Evolutionary conservation across 2,113 vertebrate genomes (phyloP).

Genomic region (Toxotes jaculatrix): DNA sequence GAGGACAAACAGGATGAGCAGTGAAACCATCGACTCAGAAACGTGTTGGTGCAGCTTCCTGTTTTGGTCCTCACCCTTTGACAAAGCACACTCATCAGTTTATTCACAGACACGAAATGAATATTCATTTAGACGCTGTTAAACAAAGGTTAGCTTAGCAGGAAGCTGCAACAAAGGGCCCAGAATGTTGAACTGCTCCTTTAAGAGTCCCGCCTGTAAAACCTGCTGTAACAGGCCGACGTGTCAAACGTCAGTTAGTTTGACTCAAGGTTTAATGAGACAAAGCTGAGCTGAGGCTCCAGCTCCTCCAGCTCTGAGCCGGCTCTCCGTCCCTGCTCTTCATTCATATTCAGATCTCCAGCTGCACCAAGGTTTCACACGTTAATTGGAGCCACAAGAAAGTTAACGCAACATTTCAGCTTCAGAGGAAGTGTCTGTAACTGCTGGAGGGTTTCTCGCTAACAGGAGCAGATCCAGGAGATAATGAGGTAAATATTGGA

Average conservation of each 20-base stretch:
- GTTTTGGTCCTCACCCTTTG: too few relatives aligned
- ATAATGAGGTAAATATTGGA: background rate
- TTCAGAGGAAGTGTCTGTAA: background rate
- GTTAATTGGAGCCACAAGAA: background rate
- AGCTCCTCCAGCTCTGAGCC: background rate
- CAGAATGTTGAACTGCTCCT: background rate
- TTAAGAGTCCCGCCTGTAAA: too few relatives aligned
- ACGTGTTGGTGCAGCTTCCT: too few relatives aligned
- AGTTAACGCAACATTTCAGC: background rate
- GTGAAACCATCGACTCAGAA: too few relatives aligned
- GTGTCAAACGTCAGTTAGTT: background rate
- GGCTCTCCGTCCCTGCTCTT: background rate
- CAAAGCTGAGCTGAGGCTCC: background rate
- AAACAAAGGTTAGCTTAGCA: too few relatives aligned
- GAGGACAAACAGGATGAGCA: background rate
- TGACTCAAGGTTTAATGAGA: constrained; percentile 8
- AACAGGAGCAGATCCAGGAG: background rate
- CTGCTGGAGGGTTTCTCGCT: background rate
- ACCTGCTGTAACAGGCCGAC: too few relatives aligned
- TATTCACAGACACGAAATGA: too few relatives aligned
- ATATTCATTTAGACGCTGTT: too few relatives aligned
- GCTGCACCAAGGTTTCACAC: background rate
- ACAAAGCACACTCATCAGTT: too few relatives aligned
- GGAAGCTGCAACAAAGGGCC: background rate
- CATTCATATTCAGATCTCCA: background rate